A percentile compares a stretch with the other conserved stretches of the same genome.
These are phyloP conservation scores for Ranitomeya imitator DNA, from an alignment of 2,113 vertebrate species.

Conservation along the genomic window DNA sequence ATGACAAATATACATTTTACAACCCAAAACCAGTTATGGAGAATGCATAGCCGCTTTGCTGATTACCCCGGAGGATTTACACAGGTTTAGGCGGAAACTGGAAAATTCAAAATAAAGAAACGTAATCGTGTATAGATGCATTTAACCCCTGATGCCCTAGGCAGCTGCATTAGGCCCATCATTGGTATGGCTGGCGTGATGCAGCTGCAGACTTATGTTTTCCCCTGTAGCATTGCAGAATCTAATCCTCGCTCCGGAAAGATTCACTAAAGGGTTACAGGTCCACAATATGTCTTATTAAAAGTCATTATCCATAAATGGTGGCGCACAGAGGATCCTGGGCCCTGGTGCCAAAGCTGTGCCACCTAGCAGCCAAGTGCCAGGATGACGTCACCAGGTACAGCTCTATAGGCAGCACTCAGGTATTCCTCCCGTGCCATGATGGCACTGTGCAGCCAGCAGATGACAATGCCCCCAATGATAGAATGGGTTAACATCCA, in stretches of 20 bases:
- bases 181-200: not conserved
- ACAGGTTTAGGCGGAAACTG: conserved; percentile 8
- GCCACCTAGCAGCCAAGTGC: not conserved
- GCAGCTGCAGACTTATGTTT: not conserved
- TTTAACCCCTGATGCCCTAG: not conserved
- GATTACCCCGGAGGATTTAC: not conserved
- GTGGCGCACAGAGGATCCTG: not conserved
- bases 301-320: not conserved
- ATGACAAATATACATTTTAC: not conserved
- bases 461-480: not conserved
- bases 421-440: no score
- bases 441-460: not conserved
- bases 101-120: no score
- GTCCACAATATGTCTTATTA: not conserved
- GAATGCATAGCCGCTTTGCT: no score
- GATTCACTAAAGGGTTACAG: not conserved
- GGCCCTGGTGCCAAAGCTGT: not conserved
- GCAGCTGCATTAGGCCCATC: not conserved
- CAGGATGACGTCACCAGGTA: not conserved
- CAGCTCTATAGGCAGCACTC: not conserved
- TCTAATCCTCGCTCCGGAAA: not conserved
- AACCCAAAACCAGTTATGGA: not conserved
- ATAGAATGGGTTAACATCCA: not conserved
- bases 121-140: not conserved
- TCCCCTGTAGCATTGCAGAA: not conserved